Evolutionary conservation across 2,888 invertebrate species (phyloP), one percentile per base, ranked within the genome.

Genomic region (Sthenelais limicola): DNA sequence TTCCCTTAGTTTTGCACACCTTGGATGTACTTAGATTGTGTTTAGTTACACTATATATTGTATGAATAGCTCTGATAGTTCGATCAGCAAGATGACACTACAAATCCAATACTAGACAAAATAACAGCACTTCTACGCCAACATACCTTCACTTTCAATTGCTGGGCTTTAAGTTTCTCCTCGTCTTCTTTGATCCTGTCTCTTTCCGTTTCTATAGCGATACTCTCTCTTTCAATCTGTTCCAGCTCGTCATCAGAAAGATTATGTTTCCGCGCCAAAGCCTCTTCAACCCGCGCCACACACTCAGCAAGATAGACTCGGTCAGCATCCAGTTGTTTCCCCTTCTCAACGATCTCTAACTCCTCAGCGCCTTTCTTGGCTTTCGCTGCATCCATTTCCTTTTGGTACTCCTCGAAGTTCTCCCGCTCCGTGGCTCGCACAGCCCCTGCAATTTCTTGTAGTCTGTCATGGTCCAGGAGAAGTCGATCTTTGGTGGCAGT

Each of bases 401-500:
- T 49, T 82, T 79, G 68, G n/a, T n/a, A n/a, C n/a, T n/a, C n/a
- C n/a, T n/a, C n/a, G n/a, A n/a, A n/a, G n/a, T 68, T 58, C 38
- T 73, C 71, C 30, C 62, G 18, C 30, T 74, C 71, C 48, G 72
- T 48, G 73, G 77, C 71, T 56, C 79, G 76, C 21, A 38, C 38
- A 12, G 7, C 26, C 24, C 35, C 62, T 9, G 43, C 18, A 12
- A 9, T 69, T n/a, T 78, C 78, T 26, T 62, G 72, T 32, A 82
- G 68, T 21, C 52, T 35, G 24, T 62, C 70, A 28, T 70, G 33
- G 32, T 74, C 72, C 7, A n/a, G 52, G 21, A 52, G 15, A 30
- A 74, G 67, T 15, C 72, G 58, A 62, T 79, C 79, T 78, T 58
- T 73, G 32, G 78, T 77, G 1, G 82, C 81, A 52, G 77, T 76